Evolutionary conservation across 1,140 invertebrate genomes (phyloP).

Genomic region (Aleiodes sp.): DNA sequence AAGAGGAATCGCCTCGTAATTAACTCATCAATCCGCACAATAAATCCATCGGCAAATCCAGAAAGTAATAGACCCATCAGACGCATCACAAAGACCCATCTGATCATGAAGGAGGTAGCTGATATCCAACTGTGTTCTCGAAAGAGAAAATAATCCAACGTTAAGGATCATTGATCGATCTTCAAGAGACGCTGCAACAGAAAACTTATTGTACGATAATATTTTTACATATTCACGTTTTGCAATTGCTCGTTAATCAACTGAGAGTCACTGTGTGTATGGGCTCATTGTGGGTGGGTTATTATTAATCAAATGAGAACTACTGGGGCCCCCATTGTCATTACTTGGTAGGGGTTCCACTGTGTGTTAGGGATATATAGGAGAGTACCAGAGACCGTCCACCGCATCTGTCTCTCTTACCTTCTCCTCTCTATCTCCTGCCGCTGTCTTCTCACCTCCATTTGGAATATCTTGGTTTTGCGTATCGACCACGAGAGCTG

Average conservation of each 20-base stretch:
- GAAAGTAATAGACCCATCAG: background rate
- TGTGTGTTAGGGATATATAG: conserved; percentile 27
- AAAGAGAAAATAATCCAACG: background rate
- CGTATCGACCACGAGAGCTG: conserved; percentile 27
- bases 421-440: background rate
- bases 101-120: background rate
- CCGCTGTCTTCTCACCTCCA: background rate
- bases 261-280: conserved; percentile 58
- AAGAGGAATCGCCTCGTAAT: too few species aligned
- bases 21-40: too few species aligned
- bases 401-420: background rate
- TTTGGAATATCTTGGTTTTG: conserved; percentile 4
- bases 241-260: conserved; percentile 58
- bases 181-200: background rate
- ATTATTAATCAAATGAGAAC: conserved; percentile 67
- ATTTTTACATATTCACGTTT: conserved; percentile 20
- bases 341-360: conserved; percentile 48
- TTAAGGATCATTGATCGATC: conserved; percentile 9
- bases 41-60: background rate
- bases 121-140: conserved; percentile 17
- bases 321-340: conserved; percentile 61
- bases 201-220: background rate
- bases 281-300: conserved; percentile 62
- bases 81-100: background rate
- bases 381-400: background rate